phyloP scores from a whole-genome alignment of 2,797 vertebrate genomes.

The Ctenopoma multispine region DNA sequence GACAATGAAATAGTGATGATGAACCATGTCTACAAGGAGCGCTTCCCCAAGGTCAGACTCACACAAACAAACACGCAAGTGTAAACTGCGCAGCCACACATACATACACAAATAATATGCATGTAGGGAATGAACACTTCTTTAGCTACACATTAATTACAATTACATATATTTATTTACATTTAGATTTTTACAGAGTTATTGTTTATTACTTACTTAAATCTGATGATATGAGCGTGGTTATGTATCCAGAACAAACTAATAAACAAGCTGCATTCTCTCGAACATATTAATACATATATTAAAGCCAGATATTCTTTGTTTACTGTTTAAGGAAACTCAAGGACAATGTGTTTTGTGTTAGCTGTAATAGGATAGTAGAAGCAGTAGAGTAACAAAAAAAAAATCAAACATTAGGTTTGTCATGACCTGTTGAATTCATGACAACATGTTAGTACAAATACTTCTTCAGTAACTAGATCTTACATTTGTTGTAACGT shows the following conservation, averaged over 20 bases:
- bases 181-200: background rate
- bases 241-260: conserved; percentile 3
- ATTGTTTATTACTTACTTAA: conserved; percentile 1
- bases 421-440: background rate
- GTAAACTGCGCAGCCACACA: conserved; percentile 29
- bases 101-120: conserved; percentile 16
- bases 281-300: background rate
- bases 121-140: background rate
- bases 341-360: background rate
- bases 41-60: conserved; percentile 92
- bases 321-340: background rate
- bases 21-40: conserved; percentile 97
- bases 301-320: background rate
- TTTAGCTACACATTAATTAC: conserved; percentile 4
- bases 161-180: background rate
- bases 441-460: background rate
- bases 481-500: background rate
- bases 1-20: conserved; percentile 98
- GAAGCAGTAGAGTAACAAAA: background rate
- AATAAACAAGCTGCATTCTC: conserved; percentile 3
- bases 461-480: background rate
- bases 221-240: background rate
- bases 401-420: background rate
- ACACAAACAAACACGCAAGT: conserved; percentile 49
- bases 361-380: background rate